A percentile compares a stretch with the other conserved stretches of the same genome.
Evolutionary conservation across 1,140 invertebrate species (phyloP).

Genomic region (Trachymyrmex cornetzi): DNA sequence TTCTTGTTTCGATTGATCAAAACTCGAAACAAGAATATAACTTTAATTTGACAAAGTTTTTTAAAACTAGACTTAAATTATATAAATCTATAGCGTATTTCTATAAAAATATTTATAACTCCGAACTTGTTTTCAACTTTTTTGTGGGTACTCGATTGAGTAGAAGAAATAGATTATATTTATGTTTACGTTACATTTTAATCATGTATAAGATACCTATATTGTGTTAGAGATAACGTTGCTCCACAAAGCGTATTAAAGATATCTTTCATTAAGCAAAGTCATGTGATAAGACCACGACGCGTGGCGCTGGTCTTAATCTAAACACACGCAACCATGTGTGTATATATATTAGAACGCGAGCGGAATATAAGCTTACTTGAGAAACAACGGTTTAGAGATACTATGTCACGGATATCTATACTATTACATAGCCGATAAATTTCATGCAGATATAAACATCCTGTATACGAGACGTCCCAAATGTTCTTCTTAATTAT

Average conservation of each 20-base stretch:
- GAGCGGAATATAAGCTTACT: slow-evolving; percentile 53
- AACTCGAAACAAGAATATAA: not conserved
- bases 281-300: slow-evolving; percentile 13
- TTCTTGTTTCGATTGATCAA: too few relatives aligned
- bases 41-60: not conserved
- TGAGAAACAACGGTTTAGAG: slow-evolving; percentile 53
- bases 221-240: not conserved
- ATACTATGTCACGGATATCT: slow-evolving; percentile 55
- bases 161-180: not conserved
- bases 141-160: not conserved
- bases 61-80: not conserved
- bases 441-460: slow-evolving; percentile 59
- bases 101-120: not conserved
- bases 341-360: not conserved
- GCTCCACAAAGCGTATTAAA: not conserved
- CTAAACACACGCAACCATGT: not conserved
- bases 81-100: not conserved
- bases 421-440: slow-evolving; percentile 33
- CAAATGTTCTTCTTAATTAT: not conserved
- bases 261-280: slow-evolving; percentile 26
- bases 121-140: not conserved
- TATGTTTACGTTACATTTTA: not conserved
- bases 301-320: slow-evolving; percentile 42
- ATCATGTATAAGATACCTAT: not conserved
- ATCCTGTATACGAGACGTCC: not conserved